Evolutionary conservation across 2,113 vertebrate genomes (phyloP).

Genomic region (Microtus richardsoni): DNA sequence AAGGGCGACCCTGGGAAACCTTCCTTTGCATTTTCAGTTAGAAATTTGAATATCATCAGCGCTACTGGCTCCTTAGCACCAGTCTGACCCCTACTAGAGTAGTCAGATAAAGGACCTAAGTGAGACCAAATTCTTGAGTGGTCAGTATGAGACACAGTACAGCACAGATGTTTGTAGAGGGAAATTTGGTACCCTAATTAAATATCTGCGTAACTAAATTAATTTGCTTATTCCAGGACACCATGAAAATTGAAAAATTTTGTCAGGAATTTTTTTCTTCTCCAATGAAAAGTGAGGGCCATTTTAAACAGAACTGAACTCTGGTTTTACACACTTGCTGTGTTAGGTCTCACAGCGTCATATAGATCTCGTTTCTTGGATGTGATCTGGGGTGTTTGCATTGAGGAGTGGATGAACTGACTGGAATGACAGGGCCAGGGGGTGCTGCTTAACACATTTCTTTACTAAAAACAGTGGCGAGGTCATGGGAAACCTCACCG

Average conservation of each 20-base stretch:
- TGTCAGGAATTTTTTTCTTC: constrained; percentile 31
- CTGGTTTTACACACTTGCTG: not conserved
- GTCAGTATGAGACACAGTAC: constrained; percentile 32
- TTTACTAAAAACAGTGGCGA: not conserved
- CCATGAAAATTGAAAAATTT: constrained; percentile 40
- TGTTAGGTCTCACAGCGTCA: constrained; percentile 10
- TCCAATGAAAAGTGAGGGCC: constrained; percentile 46
- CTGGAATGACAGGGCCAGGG: not conserved
- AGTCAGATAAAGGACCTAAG: constrained; percentile 42
- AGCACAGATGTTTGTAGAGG: constrained; percentile 48
- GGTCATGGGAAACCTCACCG: not conserved
- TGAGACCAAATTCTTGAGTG: not conserved
- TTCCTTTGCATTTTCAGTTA: constrained; percentile 38
- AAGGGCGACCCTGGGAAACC: not conserved
- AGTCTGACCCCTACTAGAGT: not conserved
- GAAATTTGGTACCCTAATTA: constrained; percentile 46
- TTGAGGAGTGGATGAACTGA: not conserved
- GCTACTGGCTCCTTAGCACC: constrained; percentile 42
- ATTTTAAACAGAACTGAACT: constrained; percentile 24
- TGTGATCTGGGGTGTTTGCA: not conserved
- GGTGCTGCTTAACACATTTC: not conserved
- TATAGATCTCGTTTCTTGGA: not conserved
- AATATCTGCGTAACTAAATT: constrained; percentile 58
- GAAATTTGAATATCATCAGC: not conserved
- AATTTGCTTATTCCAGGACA: constrained; percentile 59